phyloP scores from a whole-genome alignment of 2,888 invertebrate genomes.

The Portevinia maculata region DNA sequence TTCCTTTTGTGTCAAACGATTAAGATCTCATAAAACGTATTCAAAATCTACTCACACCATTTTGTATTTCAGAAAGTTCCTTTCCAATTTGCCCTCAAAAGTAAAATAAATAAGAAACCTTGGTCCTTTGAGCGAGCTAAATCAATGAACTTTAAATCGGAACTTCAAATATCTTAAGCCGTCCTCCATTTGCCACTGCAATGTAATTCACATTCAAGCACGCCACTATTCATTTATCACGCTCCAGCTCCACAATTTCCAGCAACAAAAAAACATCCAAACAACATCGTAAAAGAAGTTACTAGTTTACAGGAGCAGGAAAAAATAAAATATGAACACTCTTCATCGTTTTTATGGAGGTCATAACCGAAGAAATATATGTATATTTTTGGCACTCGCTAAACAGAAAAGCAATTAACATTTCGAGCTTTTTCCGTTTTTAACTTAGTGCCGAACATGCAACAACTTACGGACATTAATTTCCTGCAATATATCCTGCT shows the following conservation, averaged over 20 bases:
- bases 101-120: too few species aligned
- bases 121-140: too few species aligned
- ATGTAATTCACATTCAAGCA: constrained; percentile 45
- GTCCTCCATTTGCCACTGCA: constrained; percentile 16
- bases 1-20: too few species aligned
- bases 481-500: constrained; percentile 60
- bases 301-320: constrained; percentile 18
- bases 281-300: constrained; percentile 14
- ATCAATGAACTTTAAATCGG: too few species aligned
- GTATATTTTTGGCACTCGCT: constrained; percentile 57
- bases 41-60: too few species aligned
- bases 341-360: constrained; percentile 49
- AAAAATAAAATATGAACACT: constrained; percentile 24
- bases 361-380: constrained; percentile 63
- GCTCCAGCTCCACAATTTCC: constrained; percentile 48
- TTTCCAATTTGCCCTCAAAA: too few species aligned
- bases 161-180: constrained; percentile 15
- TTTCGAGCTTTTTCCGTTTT: constrained; percentile 71
- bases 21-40: too few species aligned
- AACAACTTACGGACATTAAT: constrained; percentile 73
- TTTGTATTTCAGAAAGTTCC: too few species aligned
- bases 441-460: constrained; percentile 65
- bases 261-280: constrained; percentile 1
- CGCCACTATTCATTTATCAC: constrained; percentile 61
- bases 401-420: constrained; percentile 72